A percentile compares a stretch with the other conserved stretches of the same genome.
Evolutionary conservation across 2,888 invertebrate species (phyloP).

Genomic region (Megastigmus dorsalis): DNA sequence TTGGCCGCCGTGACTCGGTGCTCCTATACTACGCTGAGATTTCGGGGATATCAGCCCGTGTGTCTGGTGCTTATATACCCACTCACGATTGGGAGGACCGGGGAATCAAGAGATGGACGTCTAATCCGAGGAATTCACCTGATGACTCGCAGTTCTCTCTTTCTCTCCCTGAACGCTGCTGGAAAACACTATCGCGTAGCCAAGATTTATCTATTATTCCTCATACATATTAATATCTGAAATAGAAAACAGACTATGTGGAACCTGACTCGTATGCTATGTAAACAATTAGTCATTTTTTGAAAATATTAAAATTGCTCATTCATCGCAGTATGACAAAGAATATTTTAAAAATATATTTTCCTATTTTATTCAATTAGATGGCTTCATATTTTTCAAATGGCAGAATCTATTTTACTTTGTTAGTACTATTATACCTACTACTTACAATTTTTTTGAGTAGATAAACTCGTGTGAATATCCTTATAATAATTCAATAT

Average conservation of each 20-base stretch:
- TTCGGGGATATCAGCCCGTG: neutral
- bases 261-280: too few relatives aligned
- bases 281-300: too few relatives aligned
- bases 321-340: too few relatives aligned
- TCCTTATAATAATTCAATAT: too few relatives aligned
- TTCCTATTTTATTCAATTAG: too few relatives aligned
- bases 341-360: too few relatives aligned
- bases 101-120: slow-evolving; percentile 28
- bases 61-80: neutral
- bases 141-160: slow-evolving; percentile 33
- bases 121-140: slow-evolving; percentile 33
- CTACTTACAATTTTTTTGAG: too few relatives aligned
- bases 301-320: too few relatives aligned
- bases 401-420: too few relatives aligned
- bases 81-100: neutral
- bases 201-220: neutral
- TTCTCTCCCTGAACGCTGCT: neutral
- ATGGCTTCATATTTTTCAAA: too few relatives aligned
- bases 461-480: too few relatives aligned
- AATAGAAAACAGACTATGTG: neutral
- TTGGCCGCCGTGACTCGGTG: neutral
- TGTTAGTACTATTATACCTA: too few relatives aligned
- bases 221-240: slow-evolving; percentile 11
- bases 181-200: neutral
- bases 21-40: neutral